phyloP scores from a whole-genome alignment of 2,888 invertebrate genomes.

The Ecdyonurus torrentis region DNA sequence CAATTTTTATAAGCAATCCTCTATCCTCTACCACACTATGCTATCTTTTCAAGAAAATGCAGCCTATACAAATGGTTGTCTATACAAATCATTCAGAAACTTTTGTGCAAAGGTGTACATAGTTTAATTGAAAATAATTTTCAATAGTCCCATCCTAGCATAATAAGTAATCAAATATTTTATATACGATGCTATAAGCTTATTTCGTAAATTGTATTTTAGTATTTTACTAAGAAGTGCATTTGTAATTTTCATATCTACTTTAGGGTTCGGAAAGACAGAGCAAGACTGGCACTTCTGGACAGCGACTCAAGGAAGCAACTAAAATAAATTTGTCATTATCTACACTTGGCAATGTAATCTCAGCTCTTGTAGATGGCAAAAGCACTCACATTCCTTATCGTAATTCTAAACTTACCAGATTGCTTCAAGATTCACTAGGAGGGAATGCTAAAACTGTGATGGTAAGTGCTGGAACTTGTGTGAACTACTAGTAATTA shows the following conservation, averaged over 20 bases:
- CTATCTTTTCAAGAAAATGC: too few species aligned
- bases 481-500: background rate
- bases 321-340: constrained; percentile 96
- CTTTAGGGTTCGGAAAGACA: constrained; percentile 88
- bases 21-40: too few species aligned
- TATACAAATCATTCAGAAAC: too few species aligned
- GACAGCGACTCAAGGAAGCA: constrained; percentile 85
- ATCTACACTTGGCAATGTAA: constrained; percentile 94
- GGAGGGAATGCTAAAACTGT: constrained; percentile 94
- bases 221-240: background rate
- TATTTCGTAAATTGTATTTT: background rate
- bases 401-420: constrained; percentile 90
- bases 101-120: too few species aligned
- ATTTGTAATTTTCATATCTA: constrained; percentile 6
- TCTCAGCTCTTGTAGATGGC: constrained; percentile 93
- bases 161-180: constrained; percentile 18
- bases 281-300: constrained; percentile 89
- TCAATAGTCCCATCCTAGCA: too few species aligned
- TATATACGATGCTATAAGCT: background rate
- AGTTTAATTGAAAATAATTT: constrained; percentile 4
- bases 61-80: too few species aligned
- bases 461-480: constrained; percentile 41
- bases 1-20: too few species aligned
- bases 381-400: constrained; percentile 96
- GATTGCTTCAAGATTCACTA: constrained; percentile 87